Evolutionary conservation across 1,140 invertebrate species (phyloP).

Genomic region (Philopotamus ludificatus): DNA sequence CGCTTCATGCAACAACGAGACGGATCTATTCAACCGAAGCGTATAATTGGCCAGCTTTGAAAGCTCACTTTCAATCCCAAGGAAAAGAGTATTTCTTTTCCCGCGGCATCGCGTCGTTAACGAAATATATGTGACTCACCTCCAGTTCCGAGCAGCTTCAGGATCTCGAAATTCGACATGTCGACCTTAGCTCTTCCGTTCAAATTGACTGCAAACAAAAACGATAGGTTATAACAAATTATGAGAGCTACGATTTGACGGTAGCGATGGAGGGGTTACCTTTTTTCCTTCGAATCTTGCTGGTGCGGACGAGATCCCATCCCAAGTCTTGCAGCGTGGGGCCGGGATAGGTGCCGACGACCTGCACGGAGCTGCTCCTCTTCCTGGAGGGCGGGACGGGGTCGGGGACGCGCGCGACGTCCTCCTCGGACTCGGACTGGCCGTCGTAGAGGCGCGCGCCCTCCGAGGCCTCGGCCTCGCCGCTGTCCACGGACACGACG

Average conservation of each 20-base stretch:
- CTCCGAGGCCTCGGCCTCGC: background rate
- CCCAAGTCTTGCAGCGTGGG: constrained; percentile 10
- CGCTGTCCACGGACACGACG: constrained; percentile 10
- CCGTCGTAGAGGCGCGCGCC: background rate
- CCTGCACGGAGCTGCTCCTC: constrained; percentile 33
- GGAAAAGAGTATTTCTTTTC: background rate
- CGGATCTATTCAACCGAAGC: background rate
- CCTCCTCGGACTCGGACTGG: constrained; percentile 5
- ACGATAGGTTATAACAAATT: no score
- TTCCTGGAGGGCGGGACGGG: background rate
- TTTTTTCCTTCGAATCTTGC: constrained; percentile 34
- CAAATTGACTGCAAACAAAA: constrained; percentile 36
- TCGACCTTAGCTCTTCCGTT: constrained; percentile 33
- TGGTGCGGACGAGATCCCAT: constrained; percentile 24
- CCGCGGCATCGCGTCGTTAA: no score
- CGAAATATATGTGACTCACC: constrained; percentile 36
- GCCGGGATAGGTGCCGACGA: constrained; percentile 16
- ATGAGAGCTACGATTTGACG: no score
- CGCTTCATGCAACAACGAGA: no score
- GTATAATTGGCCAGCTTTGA: no score
- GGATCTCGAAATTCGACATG: constrained; percentile 34
- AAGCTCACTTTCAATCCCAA: no score
- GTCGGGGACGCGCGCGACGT: background rate
- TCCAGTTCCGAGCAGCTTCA: constrained; percentile 37
- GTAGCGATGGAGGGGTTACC: constrained; percentile 27